Base-by-base conservation (phyloP, 1,140 invertebrate species). In the Carposina sasakii region DNA sequence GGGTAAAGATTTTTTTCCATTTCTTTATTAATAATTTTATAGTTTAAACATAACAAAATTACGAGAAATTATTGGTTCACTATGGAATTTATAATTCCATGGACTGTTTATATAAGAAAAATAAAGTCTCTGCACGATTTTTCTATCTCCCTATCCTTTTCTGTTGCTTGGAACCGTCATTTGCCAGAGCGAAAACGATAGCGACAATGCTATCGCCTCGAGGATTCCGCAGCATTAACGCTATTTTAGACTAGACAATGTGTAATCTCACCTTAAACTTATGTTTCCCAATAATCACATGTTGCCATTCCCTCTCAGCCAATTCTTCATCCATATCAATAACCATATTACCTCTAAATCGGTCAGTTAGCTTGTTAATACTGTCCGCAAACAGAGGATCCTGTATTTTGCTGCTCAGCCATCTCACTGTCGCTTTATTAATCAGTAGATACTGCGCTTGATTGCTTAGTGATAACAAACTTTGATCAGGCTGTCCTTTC, bases 361-460 rank as follows among this genome's bases (percentile, higher is more conserved):
- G 76, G 54, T 89, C 72, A 2, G 90, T 77, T 12, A 90, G 83
- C 45, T 89, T 85, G 16, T 89, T 83, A 19, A 88, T 67, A 34
- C 85, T 55, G 50, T 89, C 86, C 16, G 73, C 71, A 37, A 85
- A 77, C 53, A 82, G 57, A 46, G 89, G 78, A 34, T 86, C 81
- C 24, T 79, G 57, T 33, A 93, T 88, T 81, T 88, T 88, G 23
- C 88, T 81, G 31, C 84, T 77, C 30, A 95, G 85, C 88, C 90
- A 92, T 54, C 86, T 69, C 3, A 96, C 88, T 59, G 95, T 97
- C 9, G 90, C 86, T 57, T 88, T 81, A 71, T 92, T 96, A 12
- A 98, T 86, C 16, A 98, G 71, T 26, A 98, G 86, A 83, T 91
- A 97, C 74, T 97, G 96, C 0, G 93, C 94, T 86, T 97, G 90